phyloP scores from a whole-genome alignment of 2,888 invertebrate species.

The Punctoribates punctum region DNA sequence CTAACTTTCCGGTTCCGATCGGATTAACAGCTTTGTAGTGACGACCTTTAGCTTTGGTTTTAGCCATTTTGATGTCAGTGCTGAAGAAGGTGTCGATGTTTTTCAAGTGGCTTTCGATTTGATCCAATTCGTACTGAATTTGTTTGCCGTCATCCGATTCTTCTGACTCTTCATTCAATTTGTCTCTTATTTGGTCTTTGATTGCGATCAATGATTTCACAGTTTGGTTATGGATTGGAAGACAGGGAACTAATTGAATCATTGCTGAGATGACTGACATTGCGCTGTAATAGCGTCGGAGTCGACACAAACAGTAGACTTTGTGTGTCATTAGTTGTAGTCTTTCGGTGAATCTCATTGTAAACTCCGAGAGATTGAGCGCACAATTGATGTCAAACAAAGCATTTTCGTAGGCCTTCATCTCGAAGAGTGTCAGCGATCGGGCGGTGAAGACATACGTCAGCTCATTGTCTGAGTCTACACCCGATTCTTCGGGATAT shows the following conservation, averaged over 20 bases:
- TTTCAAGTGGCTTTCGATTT: neutral
- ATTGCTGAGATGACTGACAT: neutral
- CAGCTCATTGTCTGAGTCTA: neutral
- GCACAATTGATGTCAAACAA: slow-evolving; percentile 18
- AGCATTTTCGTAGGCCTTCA: neutral
- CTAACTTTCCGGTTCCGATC: neutral
- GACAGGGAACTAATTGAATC: slow-evolving; percentile 19
- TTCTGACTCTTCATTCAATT: neutral
- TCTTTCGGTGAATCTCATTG: neutral
- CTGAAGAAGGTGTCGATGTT: neutral
- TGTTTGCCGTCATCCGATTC: neutral
- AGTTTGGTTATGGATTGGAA: slow-evolving; percentile 9
- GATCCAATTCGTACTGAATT: neutral
- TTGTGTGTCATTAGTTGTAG: slow-evolving; percentile 4
- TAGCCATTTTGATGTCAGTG: neutral
- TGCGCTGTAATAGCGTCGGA: neutral
- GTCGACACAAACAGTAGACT: neutral
- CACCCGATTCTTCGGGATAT: neutral
- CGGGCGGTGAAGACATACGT: neutral
- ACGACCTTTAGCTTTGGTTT: neutral
- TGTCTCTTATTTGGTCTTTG: neutral
- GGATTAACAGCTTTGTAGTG: neutral
- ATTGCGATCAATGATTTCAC: neutral
- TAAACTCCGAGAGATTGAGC: neutral
- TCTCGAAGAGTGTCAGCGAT: neutral